Percentiles rank a stretch among this genome's conserved stretches.
Evolutionary conservation across 2,888 invertebrate genomes (phyloP).

Genomic region (Tubulanus polymorphus): DNA sequence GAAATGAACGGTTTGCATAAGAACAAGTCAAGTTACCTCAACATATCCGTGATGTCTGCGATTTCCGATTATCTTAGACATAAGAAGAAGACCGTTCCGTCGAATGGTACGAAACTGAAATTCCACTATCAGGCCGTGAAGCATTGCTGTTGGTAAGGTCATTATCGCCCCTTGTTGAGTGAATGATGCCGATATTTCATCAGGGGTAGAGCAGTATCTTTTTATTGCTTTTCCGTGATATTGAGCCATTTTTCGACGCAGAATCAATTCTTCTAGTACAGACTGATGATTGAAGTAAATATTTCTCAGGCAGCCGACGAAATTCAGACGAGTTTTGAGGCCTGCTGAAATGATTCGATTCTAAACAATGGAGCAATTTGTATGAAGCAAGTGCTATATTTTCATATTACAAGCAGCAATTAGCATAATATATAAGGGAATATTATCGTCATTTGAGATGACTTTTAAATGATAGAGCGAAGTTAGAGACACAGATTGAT

Average conservation of each 20-base stretch:
- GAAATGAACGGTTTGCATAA: too few species aligned
- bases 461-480: too few species aligned
- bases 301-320: conserved; percentile 84
- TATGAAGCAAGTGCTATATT: too few species aligned
- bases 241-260: conserved; percentile 73
- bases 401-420: too few species aligned
- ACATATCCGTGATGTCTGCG: conserved; percentile 34
- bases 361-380: too few species aligned
- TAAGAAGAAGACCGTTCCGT: conserved; percentile 30
- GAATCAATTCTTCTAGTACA: conserved; percentile 80
- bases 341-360: conserved; percentile 56
- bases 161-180: not conserved
- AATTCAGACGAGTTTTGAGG: conserved; percentile 75
- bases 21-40: too few species aligned
- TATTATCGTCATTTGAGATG: too few species aligned
- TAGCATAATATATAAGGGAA: too few species aligned
- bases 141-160: conserved; percentile 15
- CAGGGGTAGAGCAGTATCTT: not conserved
- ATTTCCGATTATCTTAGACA: too few species aligned
- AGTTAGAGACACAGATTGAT: too few species aligned
- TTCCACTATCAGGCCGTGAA: conserved; percentile 28
- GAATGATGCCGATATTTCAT: not conserved
- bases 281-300: conserved; percentile 91
- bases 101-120: conserved; percentile 37
- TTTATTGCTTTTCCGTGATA: conserved; percentile 20